A percentile compares a stretch with the other conserved stretches of the same genome.
Conservation (phyloP, 2,888 invertebrate species). For the Thymelicus lineola region DNA sequence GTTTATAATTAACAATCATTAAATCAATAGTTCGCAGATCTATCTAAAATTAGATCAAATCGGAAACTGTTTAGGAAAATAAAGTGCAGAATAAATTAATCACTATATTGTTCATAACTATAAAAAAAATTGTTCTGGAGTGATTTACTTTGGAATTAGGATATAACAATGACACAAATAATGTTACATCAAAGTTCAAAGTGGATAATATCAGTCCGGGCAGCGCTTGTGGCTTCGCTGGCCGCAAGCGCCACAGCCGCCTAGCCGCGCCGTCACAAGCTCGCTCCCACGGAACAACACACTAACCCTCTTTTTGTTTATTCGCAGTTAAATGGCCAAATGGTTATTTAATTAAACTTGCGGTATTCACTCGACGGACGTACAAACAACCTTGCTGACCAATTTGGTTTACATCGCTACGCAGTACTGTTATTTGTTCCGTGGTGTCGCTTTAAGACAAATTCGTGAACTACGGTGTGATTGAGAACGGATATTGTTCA, state of each 20-base stretch:
- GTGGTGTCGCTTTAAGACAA: too few relatives aligned
- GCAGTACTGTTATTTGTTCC: background rate
- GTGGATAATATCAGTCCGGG: background rate
- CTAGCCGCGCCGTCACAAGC: conserved; percentile 44
- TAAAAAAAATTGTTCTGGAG: too few relatives aligned
- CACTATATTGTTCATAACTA: too few relatives aligned
- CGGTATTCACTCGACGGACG: background rate
- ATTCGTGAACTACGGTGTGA: too few relatives aligned
- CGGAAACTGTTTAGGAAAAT: too few relatives aligned
- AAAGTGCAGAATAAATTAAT: too few relatives aligned
- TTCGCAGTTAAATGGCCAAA: conserved; percentile 18
- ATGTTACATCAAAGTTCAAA: background rate
- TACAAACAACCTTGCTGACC: background rate
- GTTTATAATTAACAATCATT: too few relatives aligned
- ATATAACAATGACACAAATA: too few relatives aligned
- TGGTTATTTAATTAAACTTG: conserved; percentile 16
- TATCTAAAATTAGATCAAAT: too few relatives aligned
- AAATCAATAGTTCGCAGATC: too few relatives aligned
- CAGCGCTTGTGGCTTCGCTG: background rate
- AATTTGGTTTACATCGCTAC: background rate
- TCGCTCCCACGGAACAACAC: conserved; percentile 49
- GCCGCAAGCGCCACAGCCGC: conserved; percentile 14
- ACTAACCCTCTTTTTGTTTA: conserved; percentile 44
- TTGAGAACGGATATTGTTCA: too few relatives aligned
- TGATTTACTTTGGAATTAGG: too few relatives aligned